Evolutionary conservation across 1,140 invertebrate genomes (phyloP).

Genomic region (Dolichoris vasculosae): DNA sequence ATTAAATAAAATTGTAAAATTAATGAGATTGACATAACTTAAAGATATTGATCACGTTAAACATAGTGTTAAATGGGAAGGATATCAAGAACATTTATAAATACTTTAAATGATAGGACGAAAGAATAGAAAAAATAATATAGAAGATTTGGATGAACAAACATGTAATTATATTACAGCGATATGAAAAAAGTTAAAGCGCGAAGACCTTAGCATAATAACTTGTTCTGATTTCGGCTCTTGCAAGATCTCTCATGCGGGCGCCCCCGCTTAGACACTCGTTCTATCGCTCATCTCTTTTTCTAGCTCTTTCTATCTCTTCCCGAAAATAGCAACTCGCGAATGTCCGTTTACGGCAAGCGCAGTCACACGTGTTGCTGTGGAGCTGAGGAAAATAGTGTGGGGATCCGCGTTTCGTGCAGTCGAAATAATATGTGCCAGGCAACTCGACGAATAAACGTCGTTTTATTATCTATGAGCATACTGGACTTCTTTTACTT

Average conservation of each 20-base stretch:
- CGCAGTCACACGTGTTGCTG: not conserved
- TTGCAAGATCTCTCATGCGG: not conserved
- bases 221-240: not conserved
- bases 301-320: not conserved
- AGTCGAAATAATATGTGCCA: not conserved
- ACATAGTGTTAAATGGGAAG: too few species aligned
- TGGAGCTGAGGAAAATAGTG: not conserved
- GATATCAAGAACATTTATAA: too few species aligned
- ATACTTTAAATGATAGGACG: too few species aligned
- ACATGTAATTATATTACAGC: not conserved
- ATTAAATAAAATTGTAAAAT: too few species aligned
- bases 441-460: not conserved
- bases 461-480: not conserved
- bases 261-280: constrained; percentile 65
- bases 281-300: not conserved
- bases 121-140: too few species aligned
- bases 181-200: not conserved
- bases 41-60: too few species aligned
- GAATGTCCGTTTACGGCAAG: not conserved
- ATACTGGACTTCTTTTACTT: too few species aligned
- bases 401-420: not conserved
- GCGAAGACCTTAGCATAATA: too few species aligned
- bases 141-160: not conserved
- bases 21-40: too few species aligned
- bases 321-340: constrained; percentile 18